A percentile compares a stretch with the other conserved stretches of the same genome.
phyloP scores from a whole-genome alignment of 2,888 invertebrate species.

The Sphaerophoria taeniata region DNA sequence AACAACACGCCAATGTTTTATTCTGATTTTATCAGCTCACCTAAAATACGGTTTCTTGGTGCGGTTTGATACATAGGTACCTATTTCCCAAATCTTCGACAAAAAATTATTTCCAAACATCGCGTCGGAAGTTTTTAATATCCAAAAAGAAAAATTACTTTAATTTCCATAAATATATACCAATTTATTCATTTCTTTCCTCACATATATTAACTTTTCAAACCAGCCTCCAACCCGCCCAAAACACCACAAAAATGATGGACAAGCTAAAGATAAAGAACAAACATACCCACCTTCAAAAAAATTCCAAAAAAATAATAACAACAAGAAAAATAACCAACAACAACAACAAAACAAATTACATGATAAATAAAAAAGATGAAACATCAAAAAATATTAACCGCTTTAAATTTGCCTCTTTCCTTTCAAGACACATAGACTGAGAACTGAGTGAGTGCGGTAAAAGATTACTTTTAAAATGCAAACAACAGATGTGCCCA shows the following conservation, averaged over 20 bases:
- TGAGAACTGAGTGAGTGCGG: slow-evolving; percentile 68
- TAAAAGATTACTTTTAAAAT: slow-evolving; percentile 75
- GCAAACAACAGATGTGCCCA: slow-evolving; percentile 73
- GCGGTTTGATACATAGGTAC: too few species aligned
- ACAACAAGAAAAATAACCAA: slow-evolving; percentile 14
- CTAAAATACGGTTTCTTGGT: too few species aligned
- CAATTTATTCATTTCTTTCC: slow-evolving; percentile 29
- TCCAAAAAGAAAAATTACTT: slow-evolving; percentile 23
- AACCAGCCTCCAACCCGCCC: neutral
- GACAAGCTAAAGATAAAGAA: slow-evolving; percentile 57
- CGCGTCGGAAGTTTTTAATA: slow-evolving; percentile 1
- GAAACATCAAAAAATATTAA: slow-evolving; percentile 75
- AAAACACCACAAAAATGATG: slow-evolving; percentile 61
- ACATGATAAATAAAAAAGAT: slow-evolving; percentile 74
- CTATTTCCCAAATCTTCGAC: too few species aligned
- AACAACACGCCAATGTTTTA: too few species aligned
- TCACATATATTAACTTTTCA: slow-evolving; percentile 18
- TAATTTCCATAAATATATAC: slow-evolving; percentile 28
- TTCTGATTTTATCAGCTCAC: too few species aligned
- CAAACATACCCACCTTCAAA: slow-evolving; percentile 23
- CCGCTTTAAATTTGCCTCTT: slow-evolving; percentile 60
- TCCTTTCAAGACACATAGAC: too few species aligned
- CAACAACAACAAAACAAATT: slow-evolving; percentile 66
- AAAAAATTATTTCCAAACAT: too few species aligned
- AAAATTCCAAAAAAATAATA: slow-evolving; percentile 24